Evolutionary conservation across 2,797 vertebrate genomes (phyloP).

Genomic region (Eremophila alpestris): DNA sequence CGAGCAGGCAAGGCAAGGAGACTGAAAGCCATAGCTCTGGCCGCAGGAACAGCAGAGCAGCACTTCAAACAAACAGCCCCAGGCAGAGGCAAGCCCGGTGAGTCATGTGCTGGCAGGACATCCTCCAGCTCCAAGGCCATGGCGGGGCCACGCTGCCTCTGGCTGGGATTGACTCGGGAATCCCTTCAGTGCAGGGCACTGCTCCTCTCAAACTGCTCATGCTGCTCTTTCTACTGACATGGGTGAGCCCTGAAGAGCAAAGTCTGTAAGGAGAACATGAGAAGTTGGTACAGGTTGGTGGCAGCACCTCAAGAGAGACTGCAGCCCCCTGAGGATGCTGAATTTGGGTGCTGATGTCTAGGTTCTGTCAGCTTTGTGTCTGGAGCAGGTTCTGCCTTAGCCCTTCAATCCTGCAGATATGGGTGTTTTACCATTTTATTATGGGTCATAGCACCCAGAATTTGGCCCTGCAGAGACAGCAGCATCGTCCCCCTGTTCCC

Average conservation of each 20-base stretch:
- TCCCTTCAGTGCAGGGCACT: neutral
- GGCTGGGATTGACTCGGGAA: neutral
- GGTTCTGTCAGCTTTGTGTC: neutral
- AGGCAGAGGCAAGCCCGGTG: neutral
- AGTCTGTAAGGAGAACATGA: neutral
- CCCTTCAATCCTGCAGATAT: neutral
- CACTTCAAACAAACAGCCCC: neutral
- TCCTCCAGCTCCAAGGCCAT: neutral
- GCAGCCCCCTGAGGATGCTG: neutral
- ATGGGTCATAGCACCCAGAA: too few species aligned
- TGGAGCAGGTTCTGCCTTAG: neutral
- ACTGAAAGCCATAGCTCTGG: neutral
- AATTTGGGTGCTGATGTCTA: neutral
- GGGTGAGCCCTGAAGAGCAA: neutral
- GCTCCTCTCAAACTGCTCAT: neutral
- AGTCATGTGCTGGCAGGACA: conserved; percentile 25
- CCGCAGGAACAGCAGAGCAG: neutral
- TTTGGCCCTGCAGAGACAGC: neutral
- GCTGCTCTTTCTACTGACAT: neutral
- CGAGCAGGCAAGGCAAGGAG: neutral
- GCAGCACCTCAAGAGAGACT: neutral
- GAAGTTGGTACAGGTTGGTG: neutral
- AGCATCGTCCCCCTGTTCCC: fast-evolving
- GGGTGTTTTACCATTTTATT: neutral
- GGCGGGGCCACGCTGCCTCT: neutral